Base-by-base conservation (phyloP, 2,113 vertebrate species). In the Macrotus californicus region DNA sequence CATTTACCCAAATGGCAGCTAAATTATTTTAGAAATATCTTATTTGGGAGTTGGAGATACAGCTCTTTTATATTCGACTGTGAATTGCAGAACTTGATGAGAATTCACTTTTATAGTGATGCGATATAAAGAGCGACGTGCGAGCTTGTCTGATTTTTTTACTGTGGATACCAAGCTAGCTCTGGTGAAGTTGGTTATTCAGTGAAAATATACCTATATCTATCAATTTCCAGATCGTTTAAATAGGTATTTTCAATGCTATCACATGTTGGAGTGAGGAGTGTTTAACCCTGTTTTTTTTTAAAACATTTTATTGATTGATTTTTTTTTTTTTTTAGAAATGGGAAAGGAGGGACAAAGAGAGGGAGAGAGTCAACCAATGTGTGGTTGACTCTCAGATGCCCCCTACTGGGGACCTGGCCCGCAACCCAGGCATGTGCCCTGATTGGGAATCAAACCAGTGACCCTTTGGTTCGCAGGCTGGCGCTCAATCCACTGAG, bases 1-100 rank as follows among this genome's bases (percentile, higher is more conserved):
- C 81, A 96, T 97, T 96, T 97, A 95, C 93, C 93, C 96, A 98
- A 98, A 98, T 96, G 94, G 95, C 76, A 97, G 97, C 93, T 92
- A 94, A 93, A 96, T 86, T 89, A 70, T 96, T 97, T 98, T 94
- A 96, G 91, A 94, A 97, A 94, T 89, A 94, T 83, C 92, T 96
- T 98, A 95, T 96, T 95, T 96, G 84, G 93, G 89, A 97, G 36
- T 94, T 72, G 52, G 92, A 98, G 46, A 2, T 89, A 84, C 11
- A 24, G 18, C 89, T 97, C 39, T 95, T 87, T 95, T 39, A 64
- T 89, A 87, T 54, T 94, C 34, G 87, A 79, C 75, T 94, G 64
- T 96, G 79, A 95, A 93, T 96, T 83, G 89, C 41, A 94, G 84
- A 73, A 94, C 70, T 69, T 96, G 92, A 97, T 89, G 64, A 97